Conservation (phyloP, 2,797 vertebrate species). For the Chloroceryle amazona region DNA sequence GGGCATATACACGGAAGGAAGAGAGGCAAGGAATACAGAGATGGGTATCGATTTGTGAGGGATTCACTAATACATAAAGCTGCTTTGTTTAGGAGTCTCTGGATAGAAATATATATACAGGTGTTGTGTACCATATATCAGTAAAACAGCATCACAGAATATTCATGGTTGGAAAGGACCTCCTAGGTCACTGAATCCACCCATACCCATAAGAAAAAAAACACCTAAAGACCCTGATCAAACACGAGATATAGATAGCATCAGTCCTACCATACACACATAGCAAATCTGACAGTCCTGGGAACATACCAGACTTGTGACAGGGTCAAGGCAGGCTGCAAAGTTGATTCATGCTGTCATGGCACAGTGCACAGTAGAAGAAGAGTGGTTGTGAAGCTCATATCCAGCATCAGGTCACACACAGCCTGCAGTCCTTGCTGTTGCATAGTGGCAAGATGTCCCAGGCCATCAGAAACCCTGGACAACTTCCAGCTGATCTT, state of each 20-base stretch:
- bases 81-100: not conserved
- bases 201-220: no score
- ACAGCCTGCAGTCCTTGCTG: accelerated
- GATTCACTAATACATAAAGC: not conserved
- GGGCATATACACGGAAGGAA: not conserved
- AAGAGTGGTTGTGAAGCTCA: not conserved
- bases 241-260: not conserved
- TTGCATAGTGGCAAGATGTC: not conserved
- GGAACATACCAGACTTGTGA: not conserved
- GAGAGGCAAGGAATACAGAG: not conserved
- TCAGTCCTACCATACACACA: accelerated
- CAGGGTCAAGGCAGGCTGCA: not conserved
- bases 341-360: not conserved
- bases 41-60: not conserved
- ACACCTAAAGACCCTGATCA: no score
- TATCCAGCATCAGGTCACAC: not conserved
- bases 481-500: not conserved
- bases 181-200: no score
- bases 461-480: not conserved
- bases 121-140: not conserved
- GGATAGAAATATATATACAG: not conserved
- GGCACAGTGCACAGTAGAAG: not conserved
- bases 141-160: not conserved
- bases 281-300: not conserved
- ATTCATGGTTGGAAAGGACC: no score